Evolutionary conservation across 2,797 vertebrate genomes (phyloP), one percentile per base, ranked within the genome.

Genomic region (Phrynocephalus guinanensis): DNA sequence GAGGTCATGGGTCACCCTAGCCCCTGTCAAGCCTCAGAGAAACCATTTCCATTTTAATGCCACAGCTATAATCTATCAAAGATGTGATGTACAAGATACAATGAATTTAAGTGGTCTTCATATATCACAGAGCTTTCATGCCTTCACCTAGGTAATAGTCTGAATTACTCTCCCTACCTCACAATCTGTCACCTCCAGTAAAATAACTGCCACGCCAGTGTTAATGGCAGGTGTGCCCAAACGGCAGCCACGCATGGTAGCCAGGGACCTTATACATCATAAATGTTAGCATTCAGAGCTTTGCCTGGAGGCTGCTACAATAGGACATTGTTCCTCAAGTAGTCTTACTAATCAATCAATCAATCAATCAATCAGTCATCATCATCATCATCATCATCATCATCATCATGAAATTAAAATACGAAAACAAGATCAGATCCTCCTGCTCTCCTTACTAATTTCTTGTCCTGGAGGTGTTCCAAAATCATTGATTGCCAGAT

Each of bases 1-100:
- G 97, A 97, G 98, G 97, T 98, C 97, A 97, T 0, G 91, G 98
- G 98, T 98, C 96, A 92, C 92, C 95, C 94, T 91, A 95, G 96
- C 96, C 96, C 97, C 96, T 97, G 97, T 98, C 98, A 97, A 96
- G 96, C 96, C 97, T 97, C 97, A 96, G 97, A 96, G 95, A 97
- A 98, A 97, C 97, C 95, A 98, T 99, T 99, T 99, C 98, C 98
- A 99, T 99, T 98, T 98, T 99, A 99, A 99, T 99, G 98, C 98
- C 97, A 97, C 97, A 97, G 97, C 97, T 98, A 97, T 98, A 98
- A 98, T 99, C 98, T 97, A 98, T 98, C 98, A 98, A 96, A 97
- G 97, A 97, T 96, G 97, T 98, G 98, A 98, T 97, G 97, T 98
- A 98, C 98, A 97, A 96, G 97, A 97, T 97, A 97, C 97, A 97